phyloP scores from a whole-genome alignment of 2,888 invertebrate species.

The Ceriagrion tenellum region DNA sequence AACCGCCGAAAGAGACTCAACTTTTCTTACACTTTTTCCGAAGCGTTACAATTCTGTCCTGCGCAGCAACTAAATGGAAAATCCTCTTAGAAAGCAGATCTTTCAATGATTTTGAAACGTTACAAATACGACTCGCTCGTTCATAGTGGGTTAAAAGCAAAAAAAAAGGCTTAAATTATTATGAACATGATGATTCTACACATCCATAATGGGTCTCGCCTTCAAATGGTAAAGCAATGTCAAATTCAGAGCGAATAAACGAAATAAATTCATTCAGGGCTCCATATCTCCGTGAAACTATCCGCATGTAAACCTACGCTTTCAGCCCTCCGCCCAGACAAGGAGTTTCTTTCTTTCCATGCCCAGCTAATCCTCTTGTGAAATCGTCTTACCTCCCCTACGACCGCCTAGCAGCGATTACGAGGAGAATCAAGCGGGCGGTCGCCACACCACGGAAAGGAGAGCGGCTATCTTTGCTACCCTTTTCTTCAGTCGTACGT shows the following conservation, averaged over 20 bases:
- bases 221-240: too few relatives aligned
- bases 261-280: neutral
- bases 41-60: too few relatives aligned
- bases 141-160: too few relatives aligned
- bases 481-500: neutral
- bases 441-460: neutral
- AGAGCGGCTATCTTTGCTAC: neutral
- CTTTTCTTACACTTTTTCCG: too few relatives aligned
- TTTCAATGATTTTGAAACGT: too few relatives aligned
- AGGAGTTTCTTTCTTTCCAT: neutral
- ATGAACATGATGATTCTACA: too few relatives aligned
- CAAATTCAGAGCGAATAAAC: neutral
- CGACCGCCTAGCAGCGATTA: neutral
- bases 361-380: neutral
- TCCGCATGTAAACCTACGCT: neutral
- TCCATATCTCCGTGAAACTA: neutral
- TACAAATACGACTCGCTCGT: too few relatives aligned
- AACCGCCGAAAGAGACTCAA: too few relatives aligned
- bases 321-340: neutral
- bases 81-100: too few relatives aligned
- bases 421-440: neutral
- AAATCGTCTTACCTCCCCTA: neutral
- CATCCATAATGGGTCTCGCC: too few relatives aligned
- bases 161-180: too few relatives aligned
- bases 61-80: too few relatives aligned